Base-by-base conservation (phyloP, 2,113 vertebrate species). In the Salvelinus sp. region DNA sequence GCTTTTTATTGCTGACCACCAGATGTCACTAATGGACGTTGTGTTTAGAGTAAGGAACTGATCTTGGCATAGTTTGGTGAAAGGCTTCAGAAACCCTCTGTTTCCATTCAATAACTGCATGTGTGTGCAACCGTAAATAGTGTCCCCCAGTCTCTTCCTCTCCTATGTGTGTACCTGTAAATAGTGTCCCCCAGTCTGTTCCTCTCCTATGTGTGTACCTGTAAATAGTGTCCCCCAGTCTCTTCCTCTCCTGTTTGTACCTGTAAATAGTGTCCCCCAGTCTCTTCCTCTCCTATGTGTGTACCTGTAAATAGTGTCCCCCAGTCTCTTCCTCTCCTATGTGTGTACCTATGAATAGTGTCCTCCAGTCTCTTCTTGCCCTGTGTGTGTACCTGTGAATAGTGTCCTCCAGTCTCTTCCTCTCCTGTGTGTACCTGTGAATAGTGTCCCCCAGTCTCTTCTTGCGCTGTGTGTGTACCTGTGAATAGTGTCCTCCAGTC, bases 151-250 rank as follows among this genome's bases (percentile, higher is more conserved):
- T 33, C 66, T 16, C 65, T 33, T 16, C 18, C 3, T 48, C 7
- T 25, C 38, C 16, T 33, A 63, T 48, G 16, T 62, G 62, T 84
- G 65, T 95, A 98, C 97, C 97, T 96, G 71, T 95, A 94, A 86
- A 98, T 94, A 83, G 92, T 92, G 58, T 62, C 60, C 20, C 28
- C 28, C 27, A 6, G 5, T 33, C 66, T 16, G 30, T 38, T 18
- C 18, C 1, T 50, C 1, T 7, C 44, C n/a, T 33, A 47, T 48
- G 16, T 62, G 58, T 84, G 65, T 95, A 98, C 97, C 96, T 96
- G 70, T 95, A 94, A 86, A 98, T 94, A 83, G 92, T 92, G 77
- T 96, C 95, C 33, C 33, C 28, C 28, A 28, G 3, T 28, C 28
- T 28, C 28, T 28, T 28, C 28, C 28, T 28, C 3, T 3, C 28